phyloP scores from a whole-genome alignment of 2,113 vertebrate species.

The Catharus bicknelli region DNA sequence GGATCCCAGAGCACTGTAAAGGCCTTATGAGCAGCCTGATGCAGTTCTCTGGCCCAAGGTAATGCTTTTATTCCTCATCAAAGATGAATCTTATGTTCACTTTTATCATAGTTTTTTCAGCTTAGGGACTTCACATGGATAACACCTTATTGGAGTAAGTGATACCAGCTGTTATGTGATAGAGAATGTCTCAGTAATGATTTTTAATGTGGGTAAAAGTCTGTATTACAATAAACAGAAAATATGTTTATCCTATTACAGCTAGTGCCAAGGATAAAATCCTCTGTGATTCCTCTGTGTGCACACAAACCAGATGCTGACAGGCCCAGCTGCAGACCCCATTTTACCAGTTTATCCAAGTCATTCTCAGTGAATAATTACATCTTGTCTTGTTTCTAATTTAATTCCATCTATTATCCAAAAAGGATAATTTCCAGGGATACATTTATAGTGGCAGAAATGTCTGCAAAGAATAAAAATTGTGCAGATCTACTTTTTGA shows the following conservation, averaged over 20 bases:
- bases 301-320: conserved; percentile 23
- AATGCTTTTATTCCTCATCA: not conserved
- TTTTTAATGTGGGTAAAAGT: conserved; percentile 47
- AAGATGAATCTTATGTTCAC: conserved; percentile 8
- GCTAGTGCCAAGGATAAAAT: conserved; percentile 51
- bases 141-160: conserved; percentile 6
- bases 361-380: conserved; percentile 37
- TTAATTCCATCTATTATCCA: conserved; percentile 53
- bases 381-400: conserved; percentile 44
- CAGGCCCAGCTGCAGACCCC: not conserved
- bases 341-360: conserved; percentile 27
- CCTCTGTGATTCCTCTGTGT: not conserved
- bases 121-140: not conserved
- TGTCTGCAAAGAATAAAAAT: conserved; percentile 29
- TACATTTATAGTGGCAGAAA: not conserved
- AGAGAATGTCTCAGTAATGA: conserved; percentile 5
- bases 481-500: not conserved
- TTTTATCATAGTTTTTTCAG: not conserved
- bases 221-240: conserved; percentile 49
- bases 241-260: conserved; percentile 42
- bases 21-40: not conserved
- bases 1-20: not conserved
- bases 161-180: not conserved
- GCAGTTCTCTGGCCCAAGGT: not conserved
- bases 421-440: conserved; percentile 52